A percentile compares a stretch with the other conserved stretches of the same genome.
Evolutionary conservation across 2,888 invertebrate species (phyloP).

Genomic region (Aradus depressus): DNA sequence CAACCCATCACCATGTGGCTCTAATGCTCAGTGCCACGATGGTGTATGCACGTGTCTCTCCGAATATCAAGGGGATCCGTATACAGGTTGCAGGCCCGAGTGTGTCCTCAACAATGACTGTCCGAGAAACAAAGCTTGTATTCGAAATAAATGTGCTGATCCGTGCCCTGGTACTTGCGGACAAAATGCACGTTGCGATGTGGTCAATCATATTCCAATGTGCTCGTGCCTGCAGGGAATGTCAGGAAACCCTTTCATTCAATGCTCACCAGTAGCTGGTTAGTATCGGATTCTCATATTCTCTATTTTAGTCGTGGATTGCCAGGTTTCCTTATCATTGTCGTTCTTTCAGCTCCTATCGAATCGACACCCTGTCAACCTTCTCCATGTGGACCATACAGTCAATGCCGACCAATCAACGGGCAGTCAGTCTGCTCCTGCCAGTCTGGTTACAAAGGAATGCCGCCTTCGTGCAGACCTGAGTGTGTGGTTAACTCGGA

Average conservation of each 20-base stretch:
- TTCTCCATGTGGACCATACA: conserved; percentile 38
- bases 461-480: conserved; percentile 51
- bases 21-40: conserved; percentile 57
- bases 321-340: neutral
- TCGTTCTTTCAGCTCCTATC: conserved; percentile 32
- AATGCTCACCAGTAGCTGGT: conserved; percentile 41
- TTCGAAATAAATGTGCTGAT: conserved; percentile 41
- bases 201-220: conserved; percentile 62
- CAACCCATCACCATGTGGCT: conserved; percentile 51
- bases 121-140: conserved; percentile 40
- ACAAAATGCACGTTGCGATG: conserved; percentile 56
- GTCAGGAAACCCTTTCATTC: conserved; percentile 56
- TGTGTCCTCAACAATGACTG: conserved; percentile 54
- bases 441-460: conserved; percentile 56
- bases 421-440: conserved; percentile 62
- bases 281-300: conserved; percentile 2
- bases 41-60: conserved; percentile 60
- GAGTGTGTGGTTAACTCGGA: conserved; percentile 48
- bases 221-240: conserved; percentile 58
- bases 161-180: conserved; percentile 66
- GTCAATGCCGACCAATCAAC: conserved; percentile 61
- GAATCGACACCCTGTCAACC: conserved; percentile 47
- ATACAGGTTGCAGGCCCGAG: conserved; percentile 61
- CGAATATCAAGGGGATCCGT: conserved; percentile 67
- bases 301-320: neutral